Evolutionary conservation across 1,140 invertebrate species (phyloP), one percentile per base, ranked within the genome.

Genomic region (Eumaeus atala): DNA sequence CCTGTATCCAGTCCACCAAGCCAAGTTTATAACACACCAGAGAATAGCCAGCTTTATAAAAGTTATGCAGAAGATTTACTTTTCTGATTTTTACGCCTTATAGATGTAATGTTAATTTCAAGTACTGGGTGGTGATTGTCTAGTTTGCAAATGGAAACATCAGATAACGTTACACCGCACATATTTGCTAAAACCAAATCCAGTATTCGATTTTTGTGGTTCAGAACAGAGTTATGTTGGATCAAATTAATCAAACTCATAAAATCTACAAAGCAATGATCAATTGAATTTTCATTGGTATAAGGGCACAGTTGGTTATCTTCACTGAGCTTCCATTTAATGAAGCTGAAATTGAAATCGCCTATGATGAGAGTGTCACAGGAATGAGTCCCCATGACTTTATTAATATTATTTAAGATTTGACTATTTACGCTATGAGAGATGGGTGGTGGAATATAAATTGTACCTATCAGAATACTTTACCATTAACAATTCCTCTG

Each of bases 1-100:
- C n/a, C n/a, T n/a, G n/a, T n/a, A n/a, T n/a, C n/a, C n/a, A n/a
- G n/a, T n/a, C n/a, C n/a, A n/a, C n/a, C n/a, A n/a, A n/a, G n/a
- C n/a, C n/a, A 61, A 28, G 21, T 2, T 54, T 61, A 56, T 53
- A 61, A 61, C 54, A 56, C 49, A 61, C 21, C 6, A 28, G 6
- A 3, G 9, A 14, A 44, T 44, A 44, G 12, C 16, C 40, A 9
- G n/a, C 40, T 6, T 44, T 44, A 16, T 16, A 16, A 44, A 44
- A 44, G 12, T 44, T 44, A 9, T 1, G 40, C 12, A 3, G 16
- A 44, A 4, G 7, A 9, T 44, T 44, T 44, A 6, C 17, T 44
- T 14, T 17, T 44, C 14, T 16, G 17, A 8, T 9, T 16, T 16
- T 16, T 9, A 8, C 3, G 1, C 9, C 17, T 14, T 44, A 16